Base-by-base conservation (phyloP, 2,888 invertebrate species). In the Meandrusa payeni region DNA sequence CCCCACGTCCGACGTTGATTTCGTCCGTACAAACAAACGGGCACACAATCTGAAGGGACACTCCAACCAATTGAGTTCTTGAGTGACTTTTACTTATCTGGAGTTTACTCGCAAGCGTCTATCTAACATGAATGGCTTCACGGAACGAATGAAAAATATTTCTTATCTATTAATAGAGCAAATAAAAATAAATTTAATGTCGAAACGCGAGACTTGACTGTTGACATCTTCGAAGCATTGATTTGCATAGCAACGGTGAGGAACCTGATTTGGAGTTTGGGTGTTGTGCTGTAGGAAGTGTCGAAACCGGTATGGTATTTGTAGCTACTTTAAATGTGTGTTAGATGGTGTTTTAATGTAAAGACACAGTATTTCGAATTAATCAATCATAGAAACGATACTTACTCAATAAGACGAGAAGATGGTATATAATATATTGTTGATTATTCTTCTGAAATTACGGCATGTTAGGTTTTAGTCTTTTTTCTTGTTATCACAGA, bases 21-120 rank as follows among this genome's bases (percentile, higher is more conserved):
- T 10, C 6, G n/a, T 22, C 15, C 23, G 13, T 10, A 31, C 23
- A 23, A 39, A 39, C 15, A 29, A 12, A 17, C 31, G 24, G 12
- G 7, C 19, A 20, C 6, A 17, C 31, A 26, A 6, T 23, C 13
- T 19, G n/a, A 26, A 41, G 32, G 24, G 24, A 12, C 33, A 41
- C 20, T 27, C 19, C 7, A 33, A 34, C 6, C 19, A 20, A 20
- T 20, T 20, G 33, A 26, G 19, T 27, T 33, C 20, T 41, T n/a
- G 19, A 41, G 32, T 13, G 32, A 32, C 17, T 32, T 20, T 26
- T 10, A 41, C 41, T 27, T 27, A 41, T 27, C 40, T 40, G 2
- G 19, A 41, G 31, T 26, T 26, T n/a, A 10, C 19, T 13, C 0
- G 23, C 10, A 29, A 38, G 28, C 28, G 9, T 29, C 23, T 7